phyloP scores from a whole-genome alignment of 2,113 vertebrate species.

The Gila orcuttii region DNA sequence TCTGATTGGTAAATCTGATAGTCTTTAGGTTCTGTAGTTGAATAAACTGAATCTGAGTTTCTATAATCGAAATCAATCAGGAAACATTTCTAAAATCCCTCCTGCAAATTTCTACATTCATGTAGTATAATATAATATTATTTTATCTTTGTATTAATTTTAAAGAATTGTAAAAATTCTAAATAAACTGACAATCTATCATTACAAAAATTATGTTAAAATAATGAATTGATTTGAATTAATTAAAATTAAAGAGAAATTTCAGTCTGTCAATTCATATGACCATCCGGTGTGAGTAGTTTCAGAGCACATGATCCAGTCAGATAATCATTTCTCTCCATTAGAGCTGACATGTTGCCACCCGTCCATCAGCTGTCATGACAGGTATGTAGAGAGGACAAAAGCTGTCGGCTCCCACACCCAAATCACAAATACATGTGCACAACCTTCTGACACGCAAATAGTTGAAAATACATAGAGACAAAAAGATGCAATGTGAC shows the following conservation, averaged over 20 bases:
- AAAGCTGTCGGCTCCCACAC: constrained; percentile 25
- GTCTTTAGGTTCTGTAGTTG: background rate
- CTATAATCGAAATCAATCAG: background rate
- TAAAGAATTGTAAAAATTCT: background rate
- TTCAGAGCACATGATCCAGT: background rate
- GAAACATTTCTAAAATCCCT: background rate
- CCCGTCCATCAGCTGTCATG: constrained; percentile 13
- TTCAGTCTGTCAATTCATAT: background rate
- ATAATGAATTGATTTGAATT: background rate
- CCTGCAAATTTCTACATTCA: background rate
- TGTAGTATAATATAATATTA: constrained; percentile 1
- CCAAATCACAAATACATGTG: background rate
- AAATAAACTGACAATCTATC: background rate
- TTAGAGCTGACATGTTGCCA: background rate
- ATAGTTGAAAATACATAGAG: constrained; percentile 5
- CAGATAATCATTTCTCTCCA: background rate
- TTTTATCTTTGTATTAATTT: background rate
- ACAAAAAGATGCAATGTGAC: constrained; percentile 8
- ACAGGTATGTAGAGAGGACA: constrained; percentile 23
- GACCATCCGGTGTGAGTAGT: background rate
- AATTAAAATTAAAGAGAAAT: background rate
- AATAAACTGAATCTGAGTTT: background rate
- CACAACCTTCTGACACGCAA: background rate
- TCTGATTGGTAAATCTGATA: background rate
- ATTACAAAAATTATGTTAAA: background rate